These are phyloP conservation scores for Ceraclea dissimilis DNA, from an alignment of 2,888 invertebrate genomes.

Conservation along the genomic window DNA sequence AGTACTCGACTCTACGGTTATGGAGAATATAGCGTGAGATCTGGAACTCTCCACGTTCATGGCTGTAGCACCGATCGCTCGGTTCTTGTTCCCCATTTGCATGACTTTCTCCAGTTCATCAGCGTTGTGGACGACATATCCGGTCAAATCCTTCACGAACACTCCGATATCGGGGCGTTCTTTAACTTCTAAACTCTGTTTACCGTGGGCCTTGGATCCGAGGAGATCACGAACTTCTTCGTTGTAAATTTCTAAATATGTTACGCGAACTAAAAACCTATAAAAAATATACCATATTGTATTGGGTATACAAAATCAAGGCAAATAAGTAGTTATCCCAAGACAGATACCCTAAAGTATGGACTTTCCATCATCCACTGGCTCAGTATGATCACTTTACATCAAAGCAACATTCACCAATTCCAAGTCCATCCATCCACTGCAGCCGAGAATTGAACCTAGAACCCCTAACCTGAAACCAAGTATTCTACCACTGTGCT, in stretches of 20 bases:
- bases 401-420: too few species aligned
- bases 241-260: slow-evolving; percentile 98
- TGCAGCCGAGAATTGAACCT: too few species aligned
- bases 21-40: slow-evolving; percentile 97
- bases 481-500: too few species aligned
- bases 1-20: slow-evolving; percentile 94
- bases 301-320: too few species aligned
- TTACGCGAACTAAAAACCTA: slow-evolving; percentile 92
- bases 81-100: slow-evolving; percentile 93
- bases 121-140: slow-evolving; percentile 96
- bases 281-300: slow-evolving; percentile 15
- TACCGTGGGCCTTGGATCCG: slow-evolving; percentile 73
- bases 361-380: too few species aligned
- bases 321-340: slow-evolving; percentile 6
- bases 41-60: slow-evolving; percentile 97
- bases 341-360: too few species aligned
- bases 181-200: slow-evolving; percentile 77
- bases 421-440: too few species aligned
- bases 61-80: slow-evolving; percentile 71
- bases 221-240: slow-evolving; percentile 96
- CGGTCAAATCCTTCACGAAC: slow-evolving; percentile 94
- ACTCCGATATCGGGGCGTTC: slow-evolving; percentile 95
- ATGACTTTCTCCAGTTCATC: slow-evolving; percentile 92
- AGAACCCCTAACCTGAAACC: too few species aligned
- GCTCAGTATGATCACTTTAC: too few species aligned